Evolutionary conservation across 2,113 vertebrate species (phyloP).

Genomic region (Dasypus novemcinctus): DNA sequence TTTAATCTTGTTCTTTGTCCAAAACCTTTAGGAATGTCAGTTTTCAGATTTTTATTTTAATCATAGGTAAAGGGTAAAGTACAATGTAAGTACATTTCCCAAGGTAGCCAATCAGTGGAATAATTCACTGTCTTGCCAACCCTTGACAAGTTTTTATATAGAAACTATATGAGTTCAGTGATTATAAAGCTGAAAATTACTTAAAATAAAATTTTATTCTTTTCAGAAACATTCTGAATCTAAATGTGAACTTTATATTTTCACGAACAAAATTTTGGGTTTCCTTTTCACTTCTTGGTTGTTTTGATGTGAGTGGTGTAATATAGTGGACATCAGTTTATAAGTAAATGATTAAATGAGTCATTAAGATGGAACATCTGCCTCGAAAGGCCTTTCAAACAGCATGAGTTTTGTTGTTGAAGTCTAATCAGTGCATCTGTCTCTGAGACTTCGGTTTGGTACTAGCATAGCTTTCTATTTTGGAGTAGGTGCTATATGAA

Average conservation of each 20-base stretch:
- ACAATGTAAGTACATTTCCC: not conserved
- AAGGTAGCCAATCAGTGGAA: slow-evolving; percentile 43
- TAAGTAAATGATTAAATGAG: slow-evolving; percentile 61
- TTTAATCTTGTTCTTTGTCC: slow-evolving; percentile 67
- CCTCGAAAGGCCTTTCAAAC: slow-evolving; percentile 58
- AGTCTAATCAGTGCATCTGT: slow-evolving; percentile 78
- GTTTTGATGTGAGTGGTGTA: slow-evolving; percentile 53
- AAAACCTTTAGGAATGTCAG: slow-evolving; percentile 62
- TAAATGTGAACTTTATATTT: slow-evolving; percentile 55
- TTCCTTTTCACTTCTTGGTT: slow-evolving; percentile 22
- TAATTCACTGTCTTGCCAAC: slow-evolving; percentile 7
- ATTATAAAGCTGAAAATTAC: slow-evolving; percentile 60
- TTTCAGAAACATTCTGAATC: slow-evolving; percentile 52
- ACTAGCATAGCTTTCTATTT: slow-evolving; percentile 77
- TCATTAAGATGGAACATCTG: slow-evolving; percentile 71
- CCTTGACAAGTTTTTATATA: slow-evolving; percentile 49
- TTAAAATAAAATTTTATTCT: slow-evolving; percentile 57
- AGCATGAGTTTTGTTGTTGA: slow-evolving; percentile 51
- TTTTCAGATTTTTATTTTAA: slow-evolving; percentile 69
- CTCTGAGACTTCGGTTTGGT: slow-evolving; percentile 63
- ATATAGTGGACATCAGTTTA: slow-evolving; percentile 59
- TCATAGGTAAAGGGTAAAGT: slow-evolving; percentile 56
- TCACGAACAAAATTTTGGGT: slow-evolving; percentile 51
- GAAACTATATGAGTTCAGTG: slow-evolving; percentile 63
- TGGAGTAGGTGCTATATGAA: slow-evolving; percentile 76